phyloP scores from a whole-genome alignment of 2,888 invertebrate genomes.

The Acanthopleura granulata region DNA sequence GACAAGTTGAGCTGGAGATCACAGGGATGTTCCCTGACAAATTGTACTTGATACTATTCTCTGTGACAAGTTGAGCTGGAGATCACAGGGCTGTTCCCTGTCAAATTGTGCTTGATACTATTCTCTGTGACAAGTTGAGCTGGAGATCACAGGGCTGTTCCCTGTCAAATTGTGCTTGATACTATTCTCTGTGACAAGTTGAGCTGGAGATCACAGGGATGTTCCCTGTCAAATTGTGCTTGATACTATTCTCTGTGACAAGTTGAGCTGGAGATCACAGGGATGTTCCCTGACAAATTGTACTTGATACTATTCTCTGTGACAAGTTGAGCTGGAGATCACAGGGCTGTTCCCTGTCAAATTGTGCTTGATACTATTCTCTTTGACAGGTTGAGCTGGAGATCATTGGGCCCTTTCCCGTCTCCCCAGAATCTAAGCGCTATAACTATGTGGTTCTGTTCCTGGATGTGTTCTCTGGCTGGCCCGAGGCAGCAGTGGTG shows the following conservation, averaged over 20 bases:
- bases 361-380: slow-evolving; percentile 15
- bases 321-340: no score
- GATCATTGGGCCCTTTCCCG: slow-evolving; percentile 38
- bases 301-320: no score
- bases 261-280: no score
- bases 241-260: no score
- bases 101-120: background rate
- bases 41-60: slow-evolving; percentile 15
- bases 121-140: no score
- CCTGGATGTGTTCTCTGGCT: slow-evolving; percentile 43
- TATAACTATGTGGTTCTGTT: slow-evolving; percentile 37
- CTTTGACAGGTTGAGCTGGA: slow-evolving; percentile 43
- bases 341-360: background rate
- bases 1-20: no score
- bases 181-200: no score
- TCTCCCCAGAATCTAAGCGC: slow-evolving; percentile 16
- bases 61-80: slow-evolving; percentile 43
- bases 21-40: background rate
- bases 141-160: no score
- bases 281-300: no score
- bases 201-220: no score
- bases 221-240: no score
- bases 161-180: no score
- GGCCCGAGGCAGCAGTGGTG: slow-evolving; percentile 41
- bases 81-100: slow-evolving; percentile 37